These are phyloP conservation scores for Phengaris arion DNA, from an alignment of 2,888 invertebrate genomes.

Conservation along the genomic window DNA sequence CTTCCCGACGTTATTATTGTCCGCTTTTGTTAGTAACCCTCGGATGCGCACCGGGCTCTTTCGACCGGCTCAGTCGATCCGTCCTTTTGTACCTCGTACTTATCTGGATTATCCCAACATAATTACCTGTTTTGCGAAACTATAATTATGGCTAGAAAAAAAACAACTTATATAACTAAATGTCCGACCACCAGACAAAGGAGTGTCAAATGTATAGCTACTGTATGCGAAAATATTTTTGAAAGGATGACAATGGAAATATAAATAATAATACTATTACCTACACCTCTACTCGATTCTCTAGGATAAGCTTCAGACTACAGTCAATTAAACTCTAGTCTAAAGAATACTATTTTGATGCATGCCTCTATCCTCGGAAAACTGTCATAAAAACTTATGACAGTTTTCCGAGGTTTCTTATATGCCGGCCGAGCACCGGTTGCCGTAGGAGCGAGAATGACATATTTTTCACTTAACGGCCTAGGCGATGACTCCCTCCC, in stretches of 20 bases:
- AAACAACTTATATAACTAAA: constrained; percentile 56
- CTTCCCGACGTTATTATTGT: constrained; percentile 72
- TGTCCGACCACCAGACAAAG: constrained; percentile 57
- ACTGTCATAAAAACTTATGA: too few relatives aligned
- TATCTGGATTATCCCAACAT: constrained; percentile 67
- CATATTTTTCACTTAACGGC: too few relatives aligned
- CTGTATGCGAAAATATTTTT: constrained; percentile 38
- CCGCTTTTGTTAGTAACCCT: constrained; percentile 62
- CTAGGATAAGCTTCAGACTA: too few relatives aligned
- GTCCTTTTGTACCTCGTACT: constrained; percentile 59
- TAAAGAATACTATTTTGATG: too few relatives aligned
- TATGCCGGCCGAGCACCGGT: too few relatives aligned
- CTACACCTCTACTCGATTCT: background rate
- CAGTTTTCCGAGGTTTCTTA: too few relatives aligned
- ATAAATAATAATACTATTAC: background rate
- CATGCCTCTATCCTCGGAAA: too few relatives aligned
- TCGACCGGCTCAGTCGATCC: constrained; percentile 53
- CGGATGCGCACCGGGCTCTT: constrained; percentile 60
- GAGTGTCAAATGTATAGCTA: constrained; percentile 45
- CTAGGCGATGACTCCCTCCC: too few relatives aligned
- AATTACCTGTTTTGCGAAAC: constrained; percentile 74
- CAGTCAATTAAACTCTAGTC: background rate
- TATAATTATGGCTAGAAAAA: constrained; percentile 58
- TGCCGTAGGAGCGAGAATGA: too few relatives aligned
- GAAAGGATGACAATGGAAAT: background rate